Conservation (phyloP, 1,140 invertebrate genomes). For the Ceratina japonica region DNA sequence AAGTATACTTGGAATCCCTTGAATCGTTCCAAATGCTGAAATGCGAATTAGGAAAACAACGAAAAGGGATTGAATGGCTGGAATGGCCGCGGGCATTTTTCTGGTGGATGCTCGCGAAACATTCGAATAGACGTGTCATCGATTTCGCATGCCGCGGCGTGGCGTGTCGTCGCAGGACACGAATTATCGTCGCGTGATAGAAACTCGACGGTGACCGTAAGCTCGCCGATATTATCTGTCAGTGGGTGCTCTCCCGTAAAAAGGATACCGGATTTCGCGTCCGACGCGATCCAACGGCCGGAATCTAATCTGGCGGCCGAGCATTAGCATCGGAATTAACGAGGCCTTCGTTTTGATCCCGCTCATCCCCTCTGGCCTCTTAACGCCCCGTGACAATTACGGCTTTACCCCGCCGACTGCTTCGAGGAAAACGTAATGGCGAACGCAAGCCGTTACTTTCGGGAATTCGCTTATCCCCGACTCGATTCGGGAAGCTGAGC, state of each 20-base stretch:
- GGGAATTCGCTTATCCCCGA: background rate
- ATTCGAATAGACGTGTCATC: slow-evolving; percentile 49
- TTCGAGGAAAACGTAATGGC: slow-evolving; percentile 15
- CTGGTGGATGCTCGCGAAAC: background rate
- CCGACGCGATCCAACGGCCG: background rate
- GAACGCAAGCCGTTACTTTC: slow-evolving; percentile 1
- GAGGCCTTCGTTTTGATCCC: slow-evolving; percentile 28
- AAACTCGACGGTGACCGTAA: slow-evolving; percentile 48
- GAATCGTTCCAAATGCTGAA: background rate
- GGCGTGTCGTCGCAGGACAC: slow-evolving; percentile 27
- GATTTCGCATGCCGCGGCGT: slow-evolving; percentile 38
- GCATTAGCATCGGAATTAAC: slow-evolving; percentile 49
- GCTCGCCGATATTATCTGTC: slow-evolving; percentile 59
- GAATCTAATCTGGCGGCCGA: slow-evolving; percentile 50
- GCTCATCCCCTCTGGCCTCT: background rate
- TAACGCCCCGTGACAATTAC: slow-evolving; percentile 19
- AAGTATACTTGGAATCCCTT: no score
- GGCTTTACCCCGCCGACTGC: background rate
- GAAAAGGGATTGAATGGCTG: background rate
- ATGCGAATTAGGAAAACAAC: background rate
- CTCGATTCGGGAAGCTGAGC: background rate
- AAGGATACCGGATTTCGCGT: slow-evolving; percentile 48
- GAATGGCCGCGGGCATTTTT: slow-evolving; percentile 14
- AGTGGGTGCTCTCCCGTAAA: slow-evolving; percentile 47
- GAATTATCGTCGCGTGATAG: slow-evolving; percentile 53